Percentiles rank a stretch among this genome's conserved stretches.
Conservation (phyloP, 2,888 invertebrate species). For the Tholera decimalis region DNA sequence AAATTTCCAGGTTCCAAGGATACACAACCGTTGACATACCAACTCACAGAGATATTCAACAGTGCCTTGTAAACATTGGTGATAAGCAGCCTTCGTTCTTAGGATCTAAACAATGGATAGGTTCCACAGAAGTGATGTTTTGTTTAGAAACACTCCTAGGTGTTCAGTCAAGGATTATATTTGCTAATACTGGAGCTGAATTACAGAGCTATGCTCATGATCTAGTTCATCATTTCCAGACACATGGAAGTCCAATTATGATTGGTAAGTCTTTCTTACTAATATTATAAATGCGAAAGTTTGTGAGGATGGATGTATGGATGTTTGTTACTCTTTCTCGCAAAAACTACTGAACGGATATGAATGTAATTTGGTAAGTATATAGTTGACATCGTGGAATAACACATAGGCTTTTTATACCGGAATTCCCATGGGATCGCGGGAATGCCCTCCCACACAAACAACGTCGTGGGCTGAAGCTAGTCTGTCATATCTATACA, state of each 20-base stretch:
- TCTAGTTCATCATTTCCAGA: conserved; percentile 97
- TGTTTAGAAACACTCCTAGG: conserved; percentile 96
- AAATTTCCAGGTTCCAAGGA: conserved; percentile 93
- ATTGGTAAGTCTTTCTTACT: conserved; percentile 93
- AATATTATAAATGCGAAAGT: no score
- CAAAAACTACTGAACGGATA: no score
- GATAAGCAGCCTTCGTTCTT: conserved; percentile 97
- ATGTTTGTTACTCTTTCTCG: no score
- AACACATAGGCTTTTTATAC: no score
- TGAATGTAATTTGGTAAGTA: no score
- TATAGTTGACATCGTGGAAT: no score
- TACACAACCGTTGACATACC: conserved; percentile 95
- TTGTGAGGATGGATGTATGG: no score
- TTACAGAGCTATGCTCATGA: conserved; percentile 95
- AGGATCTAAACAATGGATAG: conserved; percentile 99
- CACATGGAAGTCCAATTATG: conserved; percentile 99
- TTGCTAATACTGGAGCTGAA: conserved; percentile 96
- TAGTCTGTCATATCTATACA: no score
- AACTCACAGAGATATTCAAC: conserved; percentile 96
- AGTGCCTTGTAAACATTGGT: conserved; percentile 98
- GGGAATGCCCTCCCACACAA: no score
- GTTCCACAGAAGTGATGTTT: conserved; percentile 99
- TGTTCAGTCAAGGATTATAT: conserved; percentile 95
- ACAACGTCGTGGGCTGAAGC: no score
- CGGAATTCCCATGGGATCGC: no score